A percentile compares a stretch with the other conserved stretches of the same genome.
Evolutionary conservation across 2,113 vertebrate genomes (phyloP).

Genomic region (Gobius niger): DNA sequence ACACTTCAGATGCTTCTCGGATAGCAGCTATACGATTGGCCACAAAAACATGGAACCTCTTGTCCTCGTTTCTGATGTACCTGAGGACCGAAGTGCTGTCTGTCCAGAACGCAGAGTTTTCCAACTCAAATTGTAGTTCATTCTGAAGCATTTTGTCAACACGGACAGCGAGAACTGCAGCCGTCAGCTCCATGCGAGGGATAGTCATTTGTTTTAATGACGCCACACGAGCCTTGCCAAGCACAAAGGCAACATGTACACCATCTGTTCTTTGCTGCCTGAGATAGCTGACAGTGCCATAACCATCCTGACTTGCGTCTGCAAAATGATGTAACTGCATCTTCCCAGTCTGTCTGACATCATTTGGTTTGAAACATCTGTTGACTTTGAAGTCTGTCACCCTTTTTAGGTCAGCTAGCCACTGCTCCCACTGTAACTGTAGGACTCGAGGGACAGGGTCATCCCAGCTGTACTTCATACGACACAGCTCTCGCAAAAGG

Average conservation of each 20-base stretch:
- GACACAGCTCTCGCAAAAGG: slow-evolving; percentile 26
- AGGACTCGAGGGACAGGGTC: not conserved
- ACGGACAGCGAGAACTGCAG: slow-evolving; percentile 11
- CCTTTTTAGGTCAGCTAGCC: slow-evolving; percentile 13
- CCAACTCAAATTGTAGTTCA: slow-evolving; percentile 9
- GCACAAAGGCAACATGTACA: slow-evolving; percentile 23
- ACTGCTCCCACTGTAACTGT: slow-evolving; percentile 15
- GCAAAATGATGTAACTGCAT: slow-evolving; percentile 14
- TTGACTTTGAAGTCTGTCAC: slow-evolving; percentile 10
- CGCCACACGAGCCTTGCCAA: slow-evolving; percentile 20
- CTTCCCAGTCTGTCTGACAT: not conserved
- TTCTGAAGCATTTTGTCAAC: slow-evolving; percentile 11
- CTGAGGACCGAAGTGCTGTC: slow-evolving; percentile 32
- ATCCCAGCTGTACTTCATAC: no score
- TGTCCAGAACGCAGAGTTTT: slow-evolving; percentile 25
- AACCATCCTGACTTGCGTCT: slow-evolving; percentile 24
- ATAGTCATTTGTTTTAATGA: slow-evolving; percentile 17
- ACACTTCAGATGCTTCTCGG: no score
- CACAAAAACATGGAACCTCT: slow-evolving; percentile 27
- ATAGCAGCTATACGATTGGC: slow-evolving; percentile 19
- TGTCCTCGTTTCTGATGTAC: slow-evolving; percentile 23
- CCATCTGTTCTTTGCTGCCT: not conserved
- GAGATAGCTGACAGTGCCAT: slow-evolving; percentile 31
- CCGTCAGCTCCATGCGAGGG: no score
- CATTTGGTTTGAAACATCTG: slow-evolving; percentile 15